Evolutionary conservation across 2,888 invertebrate species (phyloP), one percentile per base, ranked within the genome.

Genomic region (Disparrhopalites patrizii): DNA sequence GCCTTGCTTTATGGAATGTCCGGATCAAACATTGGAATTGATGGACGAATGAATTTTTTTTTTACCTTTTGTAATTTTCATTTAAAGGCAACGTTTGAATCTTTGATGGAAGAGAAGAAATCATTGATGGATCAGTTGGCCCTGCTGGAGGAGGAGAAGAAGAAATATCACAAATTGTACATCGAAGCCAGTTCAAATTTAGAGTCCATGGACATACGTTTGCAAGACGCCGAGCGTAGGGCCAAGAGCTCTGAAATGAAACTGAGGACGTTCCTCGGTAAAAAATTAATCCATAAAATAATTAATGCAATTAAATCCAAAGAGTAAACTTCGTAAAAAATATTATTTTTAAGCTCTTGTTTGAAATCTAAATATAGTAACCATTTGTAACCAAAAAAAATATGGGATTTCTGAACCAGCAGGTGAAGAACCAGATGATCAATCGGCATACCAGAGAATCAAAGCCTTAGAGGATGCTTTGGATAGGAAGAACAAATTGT

Each of bases 231-330:
- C 30, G 73, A 75, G 36, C 72, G 71, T 33, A 40, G 71, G 58
- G 73, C 71, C 3, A 70, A 72, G 64, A 73, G 73, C 62, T 56
- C 73, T 8, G 73, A 75, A 65, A 72, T 75, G 73, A 73, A 69
- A 54, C 66, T 75, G 3, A 70, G 66, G 50, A 67, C 69, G 4
- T 71, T 75, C 57, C 66, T 75, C 47, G 33, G 25, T 47, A 40
- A 25, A 25, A 18, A 23, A 7, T 27, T 27, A 7, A 55, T n/a
- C n/a, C n/a, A 15, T 18, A 33, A 54, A 25, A n/a, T 56, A 56
- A 56, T 23, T 56, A 56, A 33, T 50, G 38, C 38, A n/a, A n/a
- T n/a, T n/a, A n/a, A n/a, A n/a, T n/a, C n/a, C n/a, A n/a, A n/a
- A n/a, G n/a, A n/a, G n/a, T n/a, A n/a, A 43, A 43, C 20, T 43